Evolutionary conservation across 2,797 vertebrate species (phyloP).

Genomic region (Acrocephalus scirpaceus): DNA sequence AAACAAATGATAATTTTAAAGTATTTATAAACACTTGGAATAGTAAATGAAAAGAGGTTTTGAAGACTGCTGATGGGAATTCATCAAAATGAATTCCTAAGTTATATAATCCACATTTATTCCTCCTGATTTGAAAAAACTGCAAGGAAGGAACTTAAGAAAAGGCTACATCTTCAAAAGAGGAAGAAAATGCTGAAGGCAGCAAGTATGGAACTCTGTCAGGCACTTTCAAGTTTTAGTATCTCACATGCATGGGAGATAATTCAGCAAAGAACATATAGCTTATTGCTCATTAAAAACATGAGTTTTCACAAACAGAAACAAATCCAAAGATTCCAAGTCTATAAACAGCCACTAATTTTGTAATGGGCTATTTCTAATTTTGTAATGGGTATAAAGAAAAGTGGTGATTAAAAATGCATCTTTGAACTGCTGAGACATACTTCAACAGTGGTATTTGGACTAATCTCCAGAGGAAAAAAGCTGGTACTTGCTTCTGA

Average conservation of each 20-base stretch:
- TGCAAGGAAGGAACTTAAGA: not conserved
- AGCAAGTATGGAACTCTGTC: not conserved
- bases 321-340: not conserved
- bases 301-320: not conserved
- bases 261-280: not conserved
- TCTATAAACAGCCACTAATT: not conserved
- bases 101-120: constrained; percentile 49
- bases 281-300: not conserved
- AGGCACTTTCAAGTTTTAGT: not conserved
- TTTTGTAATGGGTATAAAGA: not conserved
- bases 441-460: not conserved
- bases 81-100: constrained; percentile 36
- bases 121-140: constrained; percentile 33
- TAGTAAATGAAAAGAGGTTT: constrained; percentile 64
- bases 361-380: not conserved
- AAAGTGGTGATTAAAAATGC: not conserved
- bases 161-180: not conserved
- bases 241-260: not conserved
- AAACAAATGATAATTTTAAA: constrained; percentile 62
- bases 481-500: not conserved
- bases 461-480: not conserved
- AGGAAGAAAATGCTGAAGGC: constrained; percentile 47
- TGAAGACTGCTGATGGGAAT: constrained; percentile 58
- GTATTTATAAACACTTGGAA: constrained; percentile 53
- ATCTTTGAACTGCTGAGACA: not conserved